Evolutionary conservation across 2,797 vertebrate genomes (phyloP).

Genomic region (Cephalopachus bancanus): DNA sequence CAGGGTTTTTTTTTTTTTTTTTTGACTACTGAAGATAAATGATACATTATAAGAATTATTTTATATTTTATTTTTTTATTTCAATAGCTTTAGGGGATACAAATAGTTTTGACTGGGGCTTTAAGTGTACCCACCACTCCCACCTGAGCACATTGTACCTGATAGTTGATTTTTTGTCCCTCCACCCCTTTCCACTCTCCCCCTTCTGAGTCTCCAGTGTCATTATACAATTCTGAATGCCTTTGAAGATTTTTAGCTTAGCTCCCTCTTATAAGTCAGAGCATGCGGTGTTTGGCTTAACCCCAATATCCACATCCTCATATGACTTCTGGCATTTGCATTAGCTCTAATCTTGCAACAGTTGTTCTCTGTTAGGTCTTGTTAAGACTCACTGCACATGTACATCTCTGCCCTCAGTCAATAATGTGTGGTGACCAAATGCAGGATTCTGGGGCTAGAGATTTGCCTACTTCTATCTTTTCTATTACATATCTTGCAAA

Average conservation of each 20-base stretch:
- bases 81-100: too few species aligned
- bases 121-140: too few species aligned
- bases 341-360: neutral
- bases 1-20: neutral
- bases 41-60: neutral
- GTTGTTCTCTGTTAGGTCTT: neutral
- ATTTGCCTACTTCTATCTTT: neutral
- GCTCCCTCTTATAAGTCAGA: too few species aligned
- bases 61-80: neutral
- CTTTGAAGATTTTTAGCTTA: too few species aligned
- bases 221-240: too few species aligned
- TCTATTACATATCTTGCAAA: neutral
- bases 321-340: neutral
- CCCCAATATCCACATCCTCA: neutral
- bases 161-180: too few species aligned
- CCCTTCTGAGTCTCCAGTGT: too few species aligned
- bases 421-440: neutral
- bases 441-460: neutral
- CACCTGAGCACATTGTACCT: too few species aligned
- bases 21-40: neutral
- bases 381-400: neutral
- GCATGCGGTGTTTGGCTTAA: too few species aligned
- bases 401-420: neutral
- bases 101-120: too few species aligned
- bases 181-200: too few species aligned